A percentile compares a stretch with the other conserved stretches of the same genome.
phyloP scores from a whole-genome alignment of 2,113 vertebrate species.

The Telmatochromis brichardi region DNA sequence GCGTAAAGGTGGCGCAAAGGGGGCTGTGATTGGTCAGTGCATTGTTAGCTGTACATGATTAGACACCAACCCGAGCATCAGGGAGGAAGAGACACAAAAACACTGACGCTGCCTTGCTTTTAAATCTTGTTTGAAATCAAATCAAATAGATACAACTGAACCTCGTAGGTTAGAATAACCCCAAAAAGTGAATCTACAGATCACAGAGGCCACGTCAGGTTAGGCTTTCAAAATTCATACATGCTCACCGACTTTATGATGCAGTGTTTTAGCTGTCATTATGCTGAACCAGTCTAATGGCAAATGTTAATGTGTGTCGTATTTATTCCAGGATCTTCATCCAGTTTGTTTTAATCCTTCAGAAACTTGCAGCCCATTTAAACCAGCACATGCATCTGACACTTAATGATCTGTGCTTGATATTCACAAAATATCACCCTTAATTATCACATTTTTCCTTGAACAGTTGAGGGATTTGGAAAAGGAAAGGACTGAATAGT shows the following conservation, averaged over 20 bases:
- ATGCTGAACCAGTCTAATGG: neutral
- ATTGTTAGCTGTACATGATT: neutral
- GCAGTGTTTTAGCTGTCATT: neutral
- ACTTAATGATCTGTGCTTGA: neutral
- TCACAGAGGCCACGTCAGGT: neutral
- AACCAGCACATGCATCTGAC: neutral
- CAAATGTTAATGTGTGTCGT: neutral
- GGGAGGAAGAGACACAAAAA: neutral
- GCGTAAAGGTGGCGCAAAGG: neutral
- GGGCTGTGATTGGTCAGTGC: neutral
- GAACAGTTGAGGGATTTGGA: neutral
- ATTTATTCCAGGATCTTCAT: neutral
- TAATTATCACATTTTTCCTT: neutral
- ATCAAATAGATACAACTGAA: neutral
- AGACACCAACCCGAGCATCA: neutral
- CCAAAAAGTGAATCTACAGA: neutral
- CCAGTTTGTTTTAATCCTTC: neutral
- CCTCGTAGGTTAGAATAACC: neutral
- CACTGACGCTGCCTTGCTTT: neutral
- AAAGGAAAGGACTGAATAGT: neutral
- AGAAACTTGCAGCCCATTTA: neutral
- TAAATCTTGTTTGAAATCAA: neutral
- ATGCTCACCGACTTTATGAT: neutral
- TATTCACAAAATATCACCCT: neutral
- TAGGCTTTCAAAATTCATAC: neutral